phyloP scores from a whole-genome alignment of 2,888 invertebrate genomes.

The Ophonus ardosiacus region DNA sequence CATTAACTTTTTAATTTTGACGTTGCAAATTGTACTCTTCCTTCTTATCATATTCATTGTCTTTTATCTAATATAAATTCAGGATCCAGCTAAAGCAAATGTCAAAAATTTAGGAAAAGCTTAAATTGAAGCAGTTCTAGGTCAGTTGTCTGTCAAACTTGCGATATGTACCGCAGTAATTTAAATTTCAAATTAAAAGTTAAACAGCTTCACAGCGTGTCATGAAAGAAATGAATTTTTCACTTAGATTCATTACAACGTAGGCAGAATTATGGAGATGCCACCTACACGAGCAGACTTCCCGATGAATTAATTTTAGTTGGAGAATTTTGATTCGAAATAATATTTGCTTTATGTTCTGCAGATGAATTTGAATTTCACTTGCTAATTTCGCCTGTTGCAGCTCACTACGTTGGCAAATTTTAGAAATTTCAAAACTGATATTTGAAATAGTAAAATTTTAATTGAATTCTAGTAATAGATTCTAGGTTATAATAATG shows the following conservation, averaged over 20 bases:
- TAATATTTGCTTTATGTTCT: conserved; percentile 15
- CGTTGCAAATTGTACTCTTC: background rate
- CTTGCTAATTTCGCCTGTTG: conserved; percentile 37
- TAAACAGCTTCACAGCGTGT: conserved; percentile 25
- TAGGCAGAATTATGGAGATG: background rate
- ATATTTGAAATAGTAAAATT: background rate
- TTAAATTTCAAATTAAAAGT: conserved; percentile 55
- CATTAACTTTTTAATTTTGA: background rate
- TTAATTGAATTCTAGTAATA: background rate
- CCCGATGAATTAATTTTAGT: conserved; percentile 32
- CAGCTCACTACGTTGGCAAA: background rate
- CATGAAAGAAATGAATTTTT: conserved; percentile 49
- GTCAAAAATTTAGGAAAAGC: conserved; percentile 1
- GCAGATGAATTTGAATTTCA: background rate
- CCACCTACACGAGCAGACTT: conserved; percentile 10
- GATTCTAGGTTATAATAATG: background rate
- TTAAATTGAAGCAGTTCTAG: conserved; percentile 32
- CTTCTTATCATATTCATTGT: background rate
- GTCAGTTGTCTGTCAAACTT: conserved; percentile 38
- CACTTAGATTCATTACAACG: conserved; percentile 23
- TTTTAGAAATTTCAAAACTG: background rate
- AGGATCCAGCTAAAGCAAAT: background rate
- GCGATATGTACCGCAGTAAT: conserved; percentile 20
- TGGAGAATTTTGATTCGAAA: conserved; percentile 30
- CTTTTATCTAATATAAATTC: background rate